Percentiles rank a stretch among this genome's conserved stretches.
phyloP scores from a whole-genome alignment of 53 echinoderm and acorn worm species.

The Holothuria leucospilota region DNA sequence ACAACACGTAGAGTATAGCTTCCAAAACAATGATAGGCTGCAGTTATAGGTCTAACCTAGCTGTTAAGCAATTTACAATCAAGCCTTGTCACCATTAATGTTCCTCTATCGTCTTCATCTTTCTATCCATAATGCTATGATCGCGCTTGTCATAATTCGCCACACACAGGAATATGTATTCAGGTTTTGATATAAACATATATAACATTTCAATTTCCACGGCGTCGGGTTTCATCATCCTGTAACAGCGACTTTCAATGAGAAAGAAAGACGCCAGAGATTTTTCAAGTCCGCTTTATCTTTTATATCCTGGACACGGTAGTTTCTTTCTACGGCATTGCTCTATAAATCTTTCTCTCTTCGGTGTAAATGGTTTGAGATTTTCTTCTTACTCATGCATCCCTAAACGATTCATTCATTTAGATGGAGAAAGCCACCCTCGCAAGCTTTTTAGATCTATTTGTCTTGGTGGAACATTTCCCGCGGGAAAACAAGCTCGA shows the following conservation, averaged over 20 bases:
- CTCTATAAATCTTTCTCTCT: neutral
- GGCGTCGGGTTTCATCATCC: neutral
- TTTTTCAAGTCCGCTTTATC: neutral
- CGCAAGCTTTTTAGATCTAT: constrained; percentile 23
- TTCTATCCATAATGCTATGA: no score
- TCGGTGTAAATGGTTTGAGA: neutral
- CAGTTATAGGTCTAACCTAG: no score
- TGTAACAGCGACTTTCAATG: neutral
- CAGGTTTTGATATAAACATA: constrained; percentile 31
- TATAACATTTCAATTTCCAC: constrained; percentile 39
- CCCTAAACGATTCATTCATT: constrained; percentile 28
- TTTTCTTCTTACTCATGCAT: constrained; percentile 8
- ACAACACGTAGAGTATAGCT: no score
- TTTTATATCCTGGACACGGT: neutral
- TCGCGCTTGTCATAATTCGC: no score
- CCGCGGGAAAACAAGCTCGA: constrained; percentile 1
- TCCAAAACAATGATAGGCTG: no score
- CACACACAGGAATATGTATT: constrained; percentile 28
- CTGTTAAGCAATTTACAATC: no score
- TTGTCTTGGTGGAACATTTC: constrained; percentile 19
- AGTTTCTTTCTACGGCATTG: constrained; percentile 7
- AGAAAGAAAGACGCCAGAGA: neutral
- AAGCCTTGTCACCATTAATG: no score
- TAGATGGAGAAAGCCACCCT: neutral
- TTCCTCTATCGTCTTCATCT: no score